Conservation (phyloP, 2,113 vertebrate genomes). For the Nanorana parkeri region DNA sequence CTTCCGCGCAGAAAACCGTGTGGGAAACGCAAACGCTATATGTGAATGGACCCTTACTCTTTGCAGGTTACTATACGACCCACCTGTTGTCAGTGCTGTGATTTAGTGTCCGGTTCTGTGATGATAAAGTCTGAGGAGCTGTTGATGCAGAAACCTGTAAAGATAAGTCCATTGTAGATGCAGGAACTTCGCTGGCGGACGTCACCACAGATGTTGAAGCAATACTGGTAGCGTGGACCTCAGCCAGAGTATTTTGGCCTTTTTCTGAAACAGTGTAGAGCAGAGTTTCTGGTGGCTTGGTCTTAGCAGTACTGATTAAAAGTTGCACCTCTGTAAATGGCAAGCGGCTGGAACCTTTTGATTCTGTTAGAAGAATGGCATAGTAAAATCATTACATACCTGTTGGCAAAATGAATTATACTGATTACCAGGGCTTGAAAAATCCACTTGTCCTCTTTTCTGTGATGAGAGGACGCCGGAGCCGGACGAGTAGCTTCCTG, state of each 20-base stretch:
- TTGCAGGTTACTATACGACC: neutral
- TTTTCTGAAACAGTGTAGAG: neutral
- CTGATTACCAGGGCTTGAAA: no score
- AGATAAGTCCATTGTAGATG: neutral
- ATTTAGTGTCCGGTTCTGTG: conserved; percentile 42
- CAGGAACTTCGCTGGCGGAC: accelerated
- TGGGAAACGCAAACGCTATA: no score
- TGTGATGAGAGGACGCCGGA: no score
- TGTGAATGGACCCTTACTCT: no score
- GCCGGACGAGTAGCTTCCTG: no score
- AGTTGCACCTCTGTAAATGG: neutral
- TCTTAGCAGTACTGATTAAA: conserved; percentile 17
- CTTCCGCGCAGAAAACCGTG: no score
- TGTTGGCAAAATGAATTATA: no score
- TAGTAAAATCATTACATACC: no score
- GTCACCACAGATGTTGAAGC: neutral
- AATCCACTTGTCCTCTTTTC: no score
- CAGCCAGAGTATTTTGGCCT: accelerated
- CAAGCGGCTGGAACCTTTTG: neutral
- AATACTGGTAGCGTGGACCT: conserved; percentile 11
- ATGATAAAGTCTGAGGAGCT: conserved; percentile 13
- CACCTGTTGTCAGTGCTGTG: conserved; percentile 57
- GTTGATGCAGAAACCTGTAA: conserved; percentile 23
- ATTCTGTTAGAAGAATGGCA: conserved; percentile 14
- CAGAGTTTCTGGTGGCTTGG: neutral